Evolutionary conservation across 2,888 invertebrate species (phyloP), one percentile per base, ranked within the genome.

Genomic region (Melolontha melolontha): DNA sequence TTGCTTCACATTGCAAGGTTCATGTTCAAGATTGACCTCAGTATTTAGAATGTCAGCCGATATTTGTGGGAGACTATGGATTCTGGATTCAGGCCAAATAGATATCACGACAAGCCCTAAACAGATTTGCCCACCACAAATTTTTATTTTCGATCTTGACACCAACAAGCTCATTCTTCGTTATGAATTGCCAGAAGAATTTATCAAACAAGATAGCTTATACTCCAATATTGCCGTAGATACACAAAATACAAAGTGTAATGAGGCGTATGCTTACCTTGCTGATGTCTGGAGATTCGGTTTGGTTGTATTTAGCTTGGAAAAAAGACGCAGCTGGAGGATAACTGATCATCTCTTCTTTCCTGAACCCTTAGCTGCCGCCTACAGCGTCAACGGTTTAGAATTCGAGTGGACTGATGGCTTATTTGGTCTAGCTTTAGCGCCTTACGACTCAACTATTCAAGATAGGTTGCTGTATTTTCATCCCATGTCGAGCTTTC

Each of bases 401-500:
- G 86, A 87, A 67, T 92, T 92, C 76, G 89, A 88, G 70, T 93
- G 92, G 92, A 88, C 88, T 5, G 93, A 93, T 77, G 93, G 91
- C 0, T 79, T 94, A 0, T 93, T 92, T 72, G 93, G 93, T 0
- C 79, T 93, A 89, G 89, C 92, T 0, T 77, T 93, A 50, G 88
- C 90, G n/a, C 89, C 90, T 5, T 77, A 79, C 29, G 78, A 84
- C 73, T 79, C 84, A 1, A 77, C 84, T 63, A 79, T 81, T 12
- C 78, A 83, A 16, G 91, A 93, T 55, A 85, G 91, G 57, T 84
- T 89, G 2, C 79, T 94, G 22, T 94, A 89, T 78, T 94, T 93
- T 79, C 93, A 94, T 81, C 89, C 94, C 0, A 89, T 95, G 90
- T 92, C 94, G 0, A 92, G 93, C 79, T 91, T 89, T 75, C 86